Evolutionary conservation across 35 echinoderm and acorn worm species (phyloP), one percentile per base, ranked within the genome.

Genomic region (Heliocidaris erythrogramma): DNA sequence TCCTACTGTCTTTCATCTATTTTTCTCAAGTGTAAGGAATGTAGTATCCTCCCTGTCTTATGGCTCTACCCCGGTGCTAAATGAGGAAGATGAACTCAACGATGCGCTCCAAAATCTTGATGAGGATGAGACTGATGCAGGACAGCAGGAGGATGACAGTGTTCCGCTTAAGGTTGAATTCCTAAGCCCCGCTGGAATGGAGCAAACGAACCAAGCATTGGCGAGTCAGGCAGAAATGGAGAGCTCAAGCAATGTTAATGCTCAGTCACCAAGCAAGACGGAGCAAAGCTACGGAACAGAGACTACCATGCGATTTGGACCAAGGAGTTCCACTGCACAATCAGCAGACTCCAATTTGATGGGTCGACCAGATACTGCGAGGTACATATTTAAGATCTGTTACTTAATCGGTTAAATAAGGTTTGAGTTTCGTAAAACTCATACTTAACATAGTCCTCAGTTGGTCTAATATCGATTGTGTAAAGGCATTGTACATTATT

Each of bases 11-110:
- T 42, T 42, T 42, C 35, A 42, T 42, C 3, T 42, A 1, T 42
- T 42, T 48, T 47, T 47, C 42, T 2, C 9, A 31, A 92, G 91
- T 49, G 91, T 92, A 32, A 49, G 91, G 29, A 92, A 59, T 50
- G 91, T 92, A 5, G 50, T 92, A 49, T 50, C 91, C 17, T 92
- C 91, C 16, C 47, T 92, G 16, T 92, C 91, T n/a, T 48, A 92
- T 18, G 48, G 17, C 91, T 50, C 47, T 13, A 59, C 91, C 24
- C 49, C 91, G 13, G 5, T 48, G 9, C 91, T 30, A 11, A 21
- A 92, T 59, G 50, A 30, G 48, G 91, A 32, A 30, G 48, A 92
- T 12, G 91, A 92, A 30, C 9, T 6, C 2, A 29, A 59, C 5
- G 91, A 92, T 30, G 91, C 27, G 5, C 91, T 29, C 5, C 31